These are phyloP conservation scores for Lypha dubia DNA, from an alignment of 2,888 invertebrate species.

Conservation along the genomic window DNA sequence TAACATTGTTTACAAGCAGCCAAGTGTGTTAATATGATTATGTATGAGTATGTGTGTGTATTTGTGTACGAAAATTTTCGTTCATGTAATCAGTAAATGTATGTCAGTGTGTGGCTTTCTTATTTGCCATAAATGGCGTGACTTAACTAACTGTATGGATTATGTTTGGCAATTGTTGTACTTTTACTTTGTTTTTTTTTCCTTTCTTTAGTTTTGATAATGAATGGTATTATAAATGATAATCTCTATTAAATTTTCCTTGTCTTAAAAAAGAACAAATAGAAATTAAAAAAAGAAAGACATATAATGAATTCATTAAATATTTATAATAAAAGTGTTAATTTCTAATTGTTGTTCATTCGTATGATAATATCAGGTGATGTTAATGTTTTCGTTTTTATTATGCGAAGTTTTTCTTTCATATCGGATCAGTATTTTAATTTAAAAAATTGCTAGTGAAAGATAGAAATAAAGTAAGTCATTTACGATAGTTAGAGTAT, in stretches of 20 bases:
- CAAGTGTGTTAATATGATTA: conserved; percentile 40
- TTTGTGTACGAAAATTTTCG: not conserved
- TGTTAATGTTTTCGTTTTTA: not conserved
- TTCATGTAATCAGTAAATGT: conserved; percentile 18
- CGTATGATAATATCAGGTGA: not conserved
- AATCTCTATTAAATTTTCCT: not conserved
- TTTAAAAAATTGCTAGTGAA: too few relatives aligned
- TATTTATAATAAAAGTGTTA: not conserved
- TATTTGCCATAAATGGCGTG: conserved; percentile 49
- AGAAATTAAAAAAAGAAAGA: not conserved
- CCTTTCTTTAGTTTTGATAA: too few relatives aligned
- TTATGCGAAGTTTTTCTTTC: not conserved
- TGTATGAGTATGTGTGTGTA: not conserved
- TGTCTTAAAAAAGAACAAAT: not conserved
- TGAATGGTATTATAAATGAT: not conserved
- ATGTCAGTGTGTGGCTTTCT: conserved; percentile 25
- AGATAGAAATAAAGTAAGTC: too few relatives aligned
- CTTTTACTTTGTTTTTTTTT: not conserved
- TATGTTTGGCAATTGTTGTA: conserved; percentile 33
- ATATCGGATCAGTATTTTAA: too few relatives aligned
- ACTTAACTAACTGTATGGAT: conserved; percentile 31
- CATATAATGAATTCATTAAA: not conserved
- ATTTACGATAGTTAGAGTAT: not conserved
- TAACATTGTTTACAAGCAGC: conserved; percentile 59
- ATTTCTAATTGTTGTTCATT: not conserved